These are phyloP conservation scores for Craterocephalus amniculus DNA, from an alignment of 2,797 vertebrate genomes.

Conservation along the genomic window DNA sequence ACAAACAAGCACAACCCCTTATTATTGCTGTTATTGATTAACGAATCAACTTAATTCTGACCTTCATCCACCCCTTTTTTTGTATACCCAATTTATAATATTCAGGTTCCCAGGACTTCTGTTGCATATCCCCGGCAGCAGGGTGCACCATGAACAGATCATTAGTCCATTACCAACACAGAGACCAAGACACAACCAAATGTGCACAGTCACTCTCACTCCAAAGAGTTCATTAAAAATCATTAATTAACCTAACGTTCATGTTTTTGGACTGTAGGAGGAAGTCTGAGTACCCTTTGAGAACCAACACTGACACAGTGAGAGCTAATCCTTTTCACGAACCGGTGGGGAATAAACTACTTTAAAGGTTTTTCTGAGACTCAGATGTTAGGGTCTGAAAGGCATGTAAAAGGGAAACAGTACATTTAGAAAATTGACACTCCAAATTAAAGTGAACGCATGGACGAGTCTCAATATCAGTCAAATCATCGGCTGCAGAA, in stretches of 20 bases:
- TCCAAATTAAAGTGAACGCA: not conserved
- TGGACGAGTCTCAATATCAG: conserved; percentile 2
- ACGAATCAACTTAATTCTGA: too few species aligned
- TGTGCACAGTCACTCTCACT: too few species aligned
- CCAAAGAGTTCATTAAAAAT: not conserved
- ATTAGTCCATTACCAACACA: not conserved
- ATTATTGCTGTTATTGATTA: too few species aligned
- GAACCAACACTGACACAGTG: not conserved
- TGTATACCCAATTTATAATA: not conserved
- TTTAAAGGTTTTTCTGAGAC: not conserved
- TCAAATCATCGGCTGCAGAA: not conserved
- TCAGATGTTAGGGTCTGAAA: not conserved
- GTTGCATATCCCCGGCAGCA: too few species aligned
- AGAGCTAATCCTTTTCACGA: not conserved
- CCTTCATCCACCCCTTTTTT: not conserved
- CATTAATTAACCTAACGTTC: not conserved
- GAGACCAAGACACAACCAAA: not conserved
- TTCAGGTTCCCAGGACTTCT: not conserved
- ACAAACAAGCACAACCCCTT: not conserved
- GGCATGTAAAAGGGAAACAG: conserved; percentile 17
- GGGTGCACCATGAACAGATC: not conserved
- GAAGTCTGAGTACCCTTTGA: not conserved
- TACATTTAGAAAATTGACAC: conserved; percentile 21
- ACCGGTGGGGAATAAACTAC: not conserved
- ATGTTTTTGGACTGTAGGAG: not conserved